A percentile compares a stretch with the other conserved stretches of the same genome.
These are phyloP conservation scores for Dryocosmus kuriphilus DNA, from an alignment of 2,888 invertebrate genomes.

Conservation along the genomic window DNA sequence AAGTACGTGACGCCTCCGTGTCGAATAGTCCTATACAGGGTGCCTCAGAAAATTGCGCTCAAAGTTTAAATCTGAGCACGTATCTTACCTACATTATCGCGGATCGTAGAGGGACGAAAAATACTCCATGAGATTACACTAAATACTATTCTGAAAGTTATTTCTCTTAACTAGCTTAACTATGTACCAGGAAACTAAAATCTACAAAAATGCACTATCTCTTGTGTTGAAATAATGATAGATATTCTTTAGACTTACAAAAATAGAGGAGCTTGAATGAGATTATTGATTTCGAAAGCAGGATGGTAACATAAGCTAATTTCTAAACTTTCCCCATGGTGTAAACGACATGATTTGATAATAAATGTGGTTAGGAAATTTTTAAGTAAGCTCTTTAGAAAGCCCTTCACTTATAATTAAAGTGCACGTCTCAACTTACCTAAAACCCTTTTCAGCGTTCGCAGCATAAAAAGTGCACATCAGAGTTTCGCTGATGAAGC, in stretches of 20 bases:
- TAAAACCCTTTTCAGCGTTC: slow-evolving; percentile 21
- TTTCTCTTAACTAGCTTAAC: slow-evolving; percentile 11
- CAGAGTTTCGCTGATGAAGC: slow-evolving; percentile 23
- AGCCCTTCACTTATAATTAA: slow-evolving; percentile 5
- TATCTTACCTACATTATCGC: slow-evolving; percentile 6
- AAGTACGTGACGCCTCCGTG: slow-evolving; percentile 22
- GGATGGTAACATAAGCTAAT: too few relatives aligned
- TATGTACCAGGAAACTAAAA: slow-evolving; percentile 1
- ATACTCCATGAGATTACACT: neutral
- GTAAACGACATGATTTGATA: too few relatives aligned
- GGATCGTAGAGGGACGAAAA: neutral
- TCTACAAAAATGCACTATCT: neutral
- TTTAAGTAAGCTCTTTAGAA: neutral
- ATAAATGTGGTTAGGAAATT: neutral
- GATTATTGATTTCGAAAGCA: too few relatives aligned
- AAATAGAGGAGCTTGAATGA: too few relatives aligned
- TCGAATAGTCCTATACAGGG: slow-evolving; percentile 4
- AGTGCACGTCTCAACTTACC: slow-evolving; percentile 2
- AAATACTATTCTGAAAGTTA: neutral
- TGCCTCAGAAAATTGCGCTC: slow-evolving; percentile 9
- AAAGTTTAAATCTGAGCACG: slow-evolving; percentile 26
- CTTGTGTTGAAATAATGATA: too few relatives aligned
- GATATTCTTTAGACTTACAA: too few relatives aligned
- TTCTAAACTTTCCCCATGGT: too few relatives aligned
- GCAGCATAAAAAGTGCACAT: slow-evolving; percentile 32